Evolutionary conservation across 2,888 invertebrate genomes (phyloP), one percentile per base, ranked within the genome.

Genomic region (Notodonta ziczac): DNA sequence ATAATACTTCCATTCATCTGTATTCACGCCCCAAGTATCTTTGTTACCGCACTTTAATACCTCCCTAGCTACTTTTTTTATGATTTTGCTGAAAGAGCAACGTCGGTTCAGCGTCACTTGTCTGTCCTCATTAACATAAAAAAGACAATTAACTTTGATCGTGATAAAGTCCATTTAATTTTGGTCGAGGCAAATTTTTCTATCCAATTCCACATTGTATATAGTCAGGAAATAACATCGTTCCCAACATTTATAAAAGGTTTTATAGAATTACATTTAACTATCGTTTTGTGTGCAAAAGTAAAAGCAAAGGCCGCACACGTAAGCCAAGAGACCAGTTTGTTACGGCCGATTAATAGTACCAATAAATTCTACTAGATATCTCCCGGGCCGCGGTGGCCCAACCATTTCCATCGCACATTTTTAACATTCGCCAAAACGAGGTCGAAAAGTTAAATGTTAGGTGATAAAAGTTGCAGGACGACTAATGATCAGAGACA

Each of bases 391-490:
- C 67, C 61, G 62, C 62, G 61, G 60, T 61, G 65, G 65, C 69
- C 63, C 65, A 65, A 69, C 70, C 74, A 69, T 73, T 78, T 75
- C 73, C 76, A 70, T 70, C 73, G 75, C 64, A 73, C 72, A 79
- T 80, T 84, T 81, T 81, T 77, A 73, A 73, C 76, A 79, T 82
- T 84, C 77, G 78, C 68, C 73, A 67, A 74, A 80, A 80, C 73
- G 68, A 73, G 78, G 78, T 75, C 70, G 64, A 76, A 72, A 74
- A 76, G 76, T 66, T 80, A 76, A 78, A 83, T 75, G 77, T 71
- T 66, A 77, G 78, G 79, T 85, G 82, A 86, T 86, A 86, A 87
- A 86, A 87, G 78, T 82, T 83, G 77, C 78, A 82, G 64, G 69
- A 68, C 71, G 69, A 67, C 73, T 88, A 86, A 87, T 80, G 84